Evolutionary conservation across 1,140 invertebrate species (phyloP).

Genomic region (Phortica variegata): DNA sequence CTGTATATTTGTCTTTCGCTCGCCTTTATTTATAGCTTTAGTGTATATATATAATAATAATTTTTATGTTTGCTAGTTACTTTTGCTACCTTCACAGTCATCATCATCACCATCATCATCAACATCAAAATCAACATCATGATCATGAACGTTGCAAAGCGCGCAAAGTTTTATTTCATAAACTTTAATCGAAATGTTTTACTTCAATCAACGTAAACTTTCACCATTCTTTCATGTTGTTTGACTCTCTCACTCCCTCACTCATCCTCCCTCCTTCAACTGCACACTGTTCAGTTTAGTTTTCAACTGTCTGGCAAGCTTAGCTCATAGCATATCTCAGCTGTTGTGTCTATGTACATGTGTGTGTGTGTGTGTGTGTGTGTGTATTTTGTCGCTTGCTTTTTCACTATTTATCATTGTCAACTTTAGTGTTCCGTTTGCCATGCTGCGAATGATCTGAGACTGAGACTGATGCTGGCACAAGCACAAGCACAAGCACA

Average conservation of each 20-base stretch:
- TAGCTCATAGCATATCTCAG: not conserved
- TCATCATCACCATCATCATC: not conserved
- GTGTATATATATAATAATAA: slow-evolving; percentile 25
- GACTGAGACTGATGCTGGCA: slow-evolving; percentile 25
- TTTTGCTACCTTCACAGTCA: slow-evolving; percentile 21
- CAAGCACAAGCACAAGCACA: slow-evolving; percentile 32
- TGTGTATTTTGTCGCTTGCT: slow-evolving; percentile 40
- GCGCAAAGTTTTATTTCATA: slow-evolving; percentile 35
- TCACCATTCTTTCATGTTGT: slow-evolving; percentile 28
- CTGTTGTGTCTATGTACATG: slow-evolving; percentile 1
- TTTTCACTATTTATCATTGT: slow-evolving; percentile 55
- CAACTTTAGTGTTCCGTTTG: slow-evolving; percentile 53
- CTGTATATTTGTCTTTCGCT: too few relatives aligned
- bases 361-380: slow-evolving; percentile 7
- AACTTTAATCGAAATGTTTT: slow-evolving; percentile 55
- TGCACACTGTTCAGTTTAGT: too few relatives aligned
- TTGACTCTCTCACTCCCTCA: not conserved
- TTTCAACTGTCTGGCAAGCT: too few relatives aligned
- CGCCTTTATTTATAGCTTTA: slow-evolving; percentile 16
- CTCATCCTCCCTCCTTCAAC: not conserved
- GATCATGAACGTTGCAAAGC: too few relatives aligned
- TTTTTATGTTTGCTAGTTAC: slow-evolving; percentile 36
- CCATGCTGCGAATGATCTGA: slow-evolving; percentile 23
- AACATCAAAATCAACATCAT: slow-evolving; percentile 1
- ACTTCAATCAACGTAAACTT: slow-evolving; percentile 50